Percentiles rank a stretch among this genome's conserved stretches.
Evolutionary conservation across 2,888 invertebrate genomes (phyloP).

Genomic region (Gastracanthus pulcherrimus): DNA sequence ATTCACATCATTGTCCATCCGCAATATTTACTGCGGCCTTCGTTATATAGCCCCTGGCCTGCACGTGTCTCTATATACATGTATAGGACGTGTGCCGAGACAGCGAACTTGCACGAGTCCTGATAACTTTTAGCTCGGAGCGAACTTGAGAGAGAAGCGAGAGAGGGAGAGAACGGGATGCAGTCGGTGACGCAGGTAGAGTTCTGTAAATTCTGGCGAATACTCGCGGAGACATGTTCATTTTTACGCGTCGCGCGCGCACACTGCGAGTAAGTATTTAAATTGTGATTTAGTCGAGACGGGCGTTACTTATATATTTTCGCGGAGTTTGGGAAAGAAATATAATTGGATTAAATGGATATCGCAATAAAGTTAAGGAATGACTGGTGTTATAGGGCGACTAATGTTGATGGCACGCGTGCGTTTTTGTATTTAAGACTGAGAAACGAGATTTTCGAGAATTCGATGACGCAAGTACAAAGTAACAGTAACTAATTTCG

Average conservation of each 20-base stretch:
- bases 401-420: too few relatives aligned
- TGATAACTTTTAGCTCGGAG: conserved; percentile 39
- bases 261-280: background rate
- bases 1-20: conserved; percentile 75
- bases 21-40: conserved; percentile 73
- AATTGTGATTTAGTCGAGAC: conserved; percentile 36
- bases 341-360: background rate
- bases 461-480: background rate
- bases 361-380: background rate
- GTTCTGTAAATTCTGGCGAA: conserved; percentile 18
- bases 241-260: background rate
- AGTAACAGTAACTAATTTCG: background rate
- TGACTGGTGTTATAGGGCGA: background rate
- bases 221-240: background rate
- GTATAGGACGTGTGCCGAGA: background rate
- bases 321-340: background rate
- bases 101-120: conserved; percentile 18
- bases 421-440: too few relatives aligned
- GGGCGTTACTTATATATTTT: background rate
- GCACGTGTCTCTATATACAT: background rate
- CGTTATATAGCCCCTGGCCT: conserved; percentile 62
- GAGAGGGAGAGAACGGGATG: background rate
- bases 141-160: too few relatives aligned
- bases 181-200: conserved; percentile 33
- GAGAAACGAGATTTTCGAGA: background rate